These are phyloP conservation scores for Myotis brandtii DNA, from an alignment of 2,113 vertebrate species.

Conservation along the genomic window DNA sequence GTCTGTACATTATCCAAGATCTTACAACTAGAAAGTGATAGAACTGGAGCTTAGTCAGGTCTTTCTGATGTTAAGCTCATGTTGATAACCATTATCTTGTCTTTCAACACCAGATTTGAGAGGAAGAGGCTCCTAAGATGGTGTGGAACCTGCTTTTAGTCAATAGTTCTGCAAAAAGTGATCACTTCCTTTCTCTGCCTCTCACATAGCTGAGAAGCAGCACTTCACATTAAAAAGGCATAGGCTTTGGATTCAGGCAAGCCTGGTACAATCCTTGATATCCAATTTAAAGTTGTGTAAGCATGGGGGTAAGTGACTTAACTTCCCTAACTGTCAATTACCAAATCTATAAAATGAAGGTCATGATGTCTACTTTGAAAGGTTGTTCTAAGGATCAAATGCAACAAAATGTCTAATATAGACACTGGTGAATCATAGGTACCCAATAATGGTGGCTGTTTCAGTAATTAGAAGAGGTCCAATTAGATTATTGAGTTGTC, in stretches of 20 bases:
- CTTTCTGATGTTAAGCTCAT: neutral
- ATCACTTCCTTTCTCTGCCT: neutral
- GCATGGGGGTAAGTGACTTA: conserved; percentile 46
- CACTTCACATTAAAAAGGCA: neutral
- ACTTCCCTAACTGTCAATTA: neutral
- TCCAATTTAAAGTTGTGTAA: conserved; percentile 19
- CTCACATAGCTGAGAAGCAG: neutral
- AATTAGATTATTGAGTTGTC: conserved; percentile 44
- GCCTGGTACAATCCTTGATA: neutral
- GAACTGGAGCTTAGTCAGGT: neutral
- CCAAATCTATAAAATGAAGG: conserved; percentile 47
- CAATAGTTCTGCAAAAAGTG: neutral
- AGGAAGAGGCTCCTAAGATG: neutral
- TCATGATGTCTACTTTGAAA: conserved; percentile 28
- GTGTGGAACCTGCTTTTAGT: neutral
- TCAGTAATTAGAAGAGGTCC: conserved; percentile 49
- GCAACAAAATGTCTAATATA: conserved; percentile 40
- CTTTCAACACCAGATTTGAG: neutral
- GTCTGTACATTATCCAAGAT: neutral
- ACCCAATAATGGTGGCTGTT: neutral
- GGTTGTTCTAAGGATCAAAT: conserved; percentile 30
- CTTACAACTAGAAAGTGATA: neutral
- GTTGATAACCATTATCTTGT: neutral
- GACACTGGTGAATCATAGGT: neutral
- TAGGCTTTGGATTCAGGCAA: neutral